Conservation (phyloP, 2,888 invertebrate genomes). For the Brenthis ino region DNA sequence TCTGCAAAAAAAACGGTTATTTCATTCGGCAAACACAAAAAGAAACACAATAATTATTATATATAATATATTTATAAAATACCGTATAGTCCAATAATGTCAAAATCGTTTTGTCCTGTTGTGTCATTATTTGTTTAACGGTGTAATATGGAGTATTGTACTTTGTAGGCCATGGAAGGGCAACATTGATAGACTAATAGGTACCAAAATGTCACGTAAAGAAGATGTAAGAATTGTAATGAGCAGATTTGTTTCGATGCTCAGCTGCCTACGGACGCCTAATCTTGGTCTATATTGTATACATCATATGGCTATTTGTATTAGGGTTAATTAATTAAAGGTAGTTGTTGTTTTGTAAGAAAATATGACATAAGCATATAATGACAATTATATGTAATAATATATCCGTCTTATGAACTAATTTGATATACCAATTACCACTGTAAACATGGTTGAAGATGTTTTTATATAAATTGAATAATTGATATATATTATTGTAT, state of each 20-base stretch:
- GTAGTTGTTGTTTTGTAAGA: constrained; percentile 82
- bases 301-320: constrained; percentile 61
- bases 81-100: neutral
- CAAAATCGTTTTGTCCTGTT: no score
- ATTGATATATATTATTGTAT: constrained; percentile 71
- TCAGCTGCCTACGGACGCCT: constrained; percentile 59
- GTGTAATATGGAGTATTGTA: no score
- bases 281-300: constrained; percentile 65
- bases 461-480: constrained; percentile 78
- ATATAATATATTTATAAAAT: neutral
- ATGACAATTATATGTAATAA: constrained; percentile 75
- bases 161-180: no score
- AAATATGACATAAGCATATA: constrained; percentile 74
- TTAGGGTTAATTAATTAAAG: constrained; percentile 71
- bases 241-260: constrained; percentile 42
- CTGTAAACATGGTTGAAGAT: constrained; percentile 72
- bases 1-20: neutral
- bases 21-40: no score
- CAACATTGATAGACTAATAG: no score
- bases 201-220: neutral
- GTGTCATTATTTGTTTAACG: no score
- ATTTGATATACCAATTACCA: constrained; percentile 63
- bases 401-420: constrained; percentile 81
- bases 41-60: no score
- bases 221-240: neutral